Evolutionary conservation across 2,797 vertebrate genomes (phyloP).

Genomic region (Gallirallus australis): DNA sequence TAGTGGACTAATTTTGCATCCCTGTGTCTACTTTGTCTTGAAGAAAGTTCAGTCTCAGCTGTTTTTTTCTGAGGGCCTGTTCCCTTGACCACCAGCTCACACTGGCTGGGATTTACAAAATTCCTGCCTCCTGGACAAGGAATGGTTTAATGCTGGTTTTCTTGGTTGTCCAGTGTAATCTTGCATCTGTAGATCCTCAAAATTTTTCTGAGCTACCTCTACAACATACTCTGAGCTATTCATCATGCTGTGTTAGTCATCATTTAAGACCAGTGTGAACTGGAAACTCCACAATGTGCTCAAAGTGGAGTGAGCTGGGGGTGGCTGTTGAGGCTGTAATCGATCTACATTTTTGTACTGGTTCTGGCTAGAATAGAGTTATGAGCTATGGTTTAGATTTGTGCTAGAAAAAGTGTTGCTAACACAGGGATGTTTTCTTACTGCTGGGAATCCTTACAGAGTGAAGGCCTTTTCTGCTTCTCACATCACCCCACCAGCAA

Average conservation of each 20-base stretch:
- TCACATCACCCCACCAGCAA: no score
- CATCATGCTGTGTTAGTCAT: not conserved
- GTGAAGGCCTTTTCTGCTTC: no score
- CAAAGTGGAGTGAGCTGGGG: not conserved
- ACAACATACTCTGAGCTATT: not conserved
- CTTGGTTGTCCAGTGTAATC: not conserved
- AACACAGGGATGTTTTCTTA: no score
- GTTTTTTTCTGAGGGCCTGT: not conserved
- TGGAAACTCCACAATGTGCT: not conserved
- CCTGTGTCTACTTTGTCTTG: not conserved
- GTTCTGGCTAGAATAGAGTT: no score
- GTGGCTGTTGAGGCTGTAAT: not conserved
- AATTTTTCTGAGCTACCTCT: not conserved
- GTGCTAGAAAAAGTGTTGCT: no score
- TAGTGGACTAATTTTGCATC: not conserved
- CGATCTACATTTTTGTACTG: not conserved
- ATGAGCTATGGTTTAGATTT: no score
- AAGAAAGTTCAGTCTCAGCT: not conserved
- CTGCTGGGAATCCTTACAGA: no score
- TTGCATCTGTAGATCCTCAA: not conserved
- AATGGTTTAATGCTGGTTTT: not conserved
- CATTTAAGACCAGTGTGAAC: not conserved
- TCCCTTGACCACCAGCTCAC: not conserved
- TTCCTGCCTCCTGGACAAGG: not conserved
- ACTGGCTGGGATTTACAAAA: not conserved